A percentile compares a stretch with the other conserved stretches of the same genome.
phyloP scores from a whole-genome alignment of 2,797 vertebrate genomes.

The Protosalanx chinensis region DNA sequence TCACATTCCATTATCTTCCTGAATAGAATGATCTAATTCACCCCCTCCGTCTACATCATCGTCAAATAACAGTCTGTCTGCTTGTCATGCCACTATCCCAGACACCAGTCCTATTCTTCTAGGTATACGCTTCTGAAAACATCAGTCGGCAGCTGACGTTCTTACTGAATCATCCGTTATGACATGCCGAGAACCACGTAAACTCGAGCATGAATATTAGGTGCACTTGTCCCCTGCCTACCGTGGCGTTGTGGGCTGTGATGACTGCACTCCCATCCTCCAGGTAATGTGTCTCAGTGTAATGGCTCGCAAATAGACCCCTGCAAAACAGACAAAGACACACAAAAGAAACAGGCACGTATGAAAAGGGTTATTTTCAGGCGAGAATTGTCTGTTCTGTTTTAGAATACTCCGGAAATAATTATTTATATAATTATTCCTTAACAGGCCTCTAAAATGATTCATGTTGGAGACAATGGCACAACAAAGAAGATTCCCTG shows the following conservation, averaged over 20 bases:
- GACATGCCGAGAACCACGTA: slow-evolving; percentile 12
- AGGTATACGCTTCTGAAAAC: neutral
- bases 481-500: neutral
- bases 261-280: slow-evolving; percentile 80
- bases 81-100: neutral
- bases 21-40: neutral
- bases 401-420: neutral
- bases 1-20: neutral
- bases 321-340: slow-evolving; percentile 58
- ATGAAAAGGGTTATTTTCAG: slow-evolving; percentile 24
- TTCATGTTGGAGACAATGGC: neutral
- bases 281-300: slow-evolving; percentile 87
- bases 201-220: slow-evolving; percentile 48
- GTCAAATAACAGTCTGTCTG: neutral
- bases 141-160: slow-evolving; percentile 14
- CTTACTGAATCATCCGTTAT: slow-evolving; percentile 35
- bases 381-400: neutral
- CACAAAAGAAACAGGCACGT: slow-evolving; percentile 32
- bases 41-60: no score
- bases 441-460: neutral
- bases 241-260: slow-evolving; percentile 75
- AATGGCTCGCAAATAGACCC: slow-evolving; percentile 82
- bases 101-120: neutral
- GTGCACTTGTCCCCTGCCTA: slow-evolving; percentile 60
- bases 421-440: no score